Base-by-base conservation (phyloP, 2,888 invertebrate genomes). In the Dichetophora obliterata region DNA sequence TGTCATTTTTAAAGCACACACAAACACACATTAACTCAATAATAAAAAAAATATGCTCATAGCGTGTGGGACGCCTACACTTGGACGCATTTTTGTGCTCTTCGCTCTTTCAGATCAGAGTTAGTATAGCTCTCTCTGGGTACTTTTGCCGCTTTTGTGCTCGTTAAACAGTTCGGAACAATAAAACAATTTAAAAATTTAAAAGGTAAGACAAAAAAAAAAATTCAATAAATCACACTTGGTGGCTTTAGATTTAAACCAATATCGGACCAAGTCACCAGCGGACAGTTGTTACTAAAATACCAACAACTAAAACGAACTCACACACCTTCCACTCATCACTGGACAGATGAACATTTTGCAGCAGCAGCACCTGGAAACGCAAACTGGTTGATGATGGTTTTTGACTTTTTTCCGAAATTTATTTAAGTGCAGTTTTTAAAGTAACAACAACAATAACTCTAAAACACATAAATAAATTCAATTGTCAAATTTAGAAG, bases 81-180 rank as follows among this genome's bases (percentile, higher is more conserved):
- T 34, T 61, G 27, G 52, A 61, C 8, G 27, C 27, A 63, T 22
- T 31, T 54, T 54, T 48, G n/a, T 52, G 16, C 31, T 9, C 43
- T 34, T 27, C 59, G 11, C 71, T 59, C 43, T 65, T 19, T 43
- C 22, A 43, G 0, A 2, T 37, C 9, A 31, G 31, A n/a, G 11
- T n/a, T 63, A 22, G 11, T 37, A 27, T 24, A 16, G 22, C 11
- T 1, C 14, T 31, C 48, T 48, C 48, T 72, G 8, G 27, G 14
- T 14, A 16, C 27, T 14, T 34, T 61, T 48, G 37, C 61, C 14
- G 50, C 48, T 52, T 66, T 74, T 65, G 50, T 34, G 37, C 16
- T 63, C 50, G 65, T 74, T 74, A 63, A 74, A 74, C 34, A 74
- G 73, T 65, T 52, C 73, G 73, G 65, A 74, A 74, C 52, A n/a